Evolutionary conservation across 2,797 vertebrate species (phyloP), one percentile per base, ranked within the genome.

Genomic region (Chromobotia macracanthus): DNA sequence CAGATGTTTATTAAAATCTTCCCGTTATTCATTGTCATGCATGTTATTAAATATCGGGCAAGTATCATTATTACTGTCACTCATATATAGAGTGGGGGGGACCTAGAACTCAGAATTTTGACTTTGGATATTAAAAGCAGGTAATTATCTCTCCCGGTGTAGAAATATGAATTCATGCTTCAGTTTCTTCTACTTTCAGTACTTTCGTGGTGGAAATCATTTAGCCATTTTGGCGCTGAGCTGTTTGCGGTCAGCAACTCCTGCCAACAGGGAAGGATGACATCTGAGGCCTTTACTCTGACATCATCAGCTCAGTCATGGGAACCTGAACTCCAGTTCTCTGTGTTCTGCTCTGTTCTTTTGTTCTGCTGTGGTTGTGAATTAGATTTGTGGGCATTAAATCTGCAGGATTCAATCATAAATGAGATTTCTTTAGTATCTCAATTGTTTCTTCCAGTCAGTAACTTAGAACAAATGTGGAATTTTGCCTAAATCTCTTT

Each of bases 221-320:
- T 58, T 72, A 44, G 19, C 21, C 53, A 75, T 38, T 75, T 53
- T 75, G 48, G 61, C 72, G 51, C 3, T 19, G 51, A 28, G 11
- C 19, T 55, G 31, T 75, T 55, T 66, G 63, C 55, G 73, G 73
- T 75, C 73, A 75, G 31, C 48, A 66, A 41, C 5, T 11, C 73
- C 46, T 66, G 61, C 61, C 50, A 66, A 13, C 5, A 5, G 23
- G n/a, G 11, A 63, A 73, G 18, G 38, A 16, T 8, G n/a, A 63
- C 61, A n/a, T 63, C 61, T 64, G 35, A 75, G 51, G 8, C 21
- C 58, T 38, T 64, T 21, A 53, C 44, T 63, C 46, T 65, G 46
- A 64, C 60, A 74, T 73, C 44, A 73, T 1, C 58, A 72, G 21
- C 11, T 50, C 56, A 60, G 55, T 60, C 38, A 28, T 13, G 35